Evolutionary conservation across 2,888 invertebrate species (phyloP).

Genomic region (Agapostemon virescens): DNA sequence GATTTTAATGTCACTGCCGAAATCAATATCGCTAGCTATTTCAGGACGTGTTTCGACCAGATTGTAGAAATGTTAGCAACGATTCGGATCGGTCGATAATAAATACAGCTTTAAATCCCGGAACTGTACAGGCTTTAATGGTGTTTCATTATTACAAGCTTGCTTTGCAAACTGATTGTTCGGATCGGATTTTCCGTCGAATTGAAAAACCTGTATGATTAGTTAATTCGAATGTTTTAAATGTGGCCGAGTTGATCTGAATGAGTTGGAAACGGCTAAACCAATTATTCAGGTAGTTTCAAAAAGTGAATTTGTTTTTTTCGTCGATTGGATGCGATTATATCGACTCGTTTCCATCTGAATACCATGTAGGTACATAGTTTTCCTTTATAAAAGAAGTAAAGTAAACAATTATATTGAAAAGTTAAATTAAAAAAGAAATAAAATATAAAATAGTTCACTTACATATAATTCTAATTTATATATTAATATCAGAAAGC

Average conservation of each 20-base stretch:
- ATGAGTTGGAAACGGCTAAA: not conserved
- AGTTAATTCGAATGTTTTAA: not conserved
- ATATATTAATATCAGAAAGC: too few species aligned
- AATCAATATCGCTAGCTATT: not conserved
- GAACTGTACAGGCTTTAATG: not conserved
- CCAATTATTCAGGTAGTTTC: not conserved
- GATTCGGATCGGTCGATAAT: not conserved
- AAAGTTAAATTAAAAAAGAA: too few species aligned
- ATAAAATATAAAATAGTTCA: too few species aligned
- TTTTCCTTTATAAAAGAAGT: too few species aligned
- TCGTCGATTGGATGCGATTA: slow-evolving; percentile 23
- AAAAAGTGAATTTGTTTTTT: not conserved
- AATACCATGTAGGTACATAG: not conserved
- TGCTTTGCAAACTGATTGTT: not conserved
- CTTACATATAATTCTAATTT: too few species aligned
- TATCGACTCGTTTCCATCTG: not conserved
- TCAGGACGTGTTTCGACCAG: not conserved
- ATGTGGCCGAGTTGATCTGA: not conserved
- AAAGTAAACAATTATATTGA: too few species aligned
- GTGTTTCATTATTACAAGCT: not conserved
- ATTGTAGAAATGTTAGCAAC: not conserved
- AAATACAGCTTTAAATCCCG: not conserved
- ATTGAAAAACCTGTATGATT: not conserved
- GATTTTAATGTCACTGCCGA: not conserved
- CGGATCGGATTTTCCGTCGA: not conserved